A percentile compares a stretch with the other conserved stretches of the same genome.
These are phyloP conservation scores for Pomacea canaliculata DNA, from an alignment of 2,888 invertebrate genomes.

Conservation along the genomic window DNA sequence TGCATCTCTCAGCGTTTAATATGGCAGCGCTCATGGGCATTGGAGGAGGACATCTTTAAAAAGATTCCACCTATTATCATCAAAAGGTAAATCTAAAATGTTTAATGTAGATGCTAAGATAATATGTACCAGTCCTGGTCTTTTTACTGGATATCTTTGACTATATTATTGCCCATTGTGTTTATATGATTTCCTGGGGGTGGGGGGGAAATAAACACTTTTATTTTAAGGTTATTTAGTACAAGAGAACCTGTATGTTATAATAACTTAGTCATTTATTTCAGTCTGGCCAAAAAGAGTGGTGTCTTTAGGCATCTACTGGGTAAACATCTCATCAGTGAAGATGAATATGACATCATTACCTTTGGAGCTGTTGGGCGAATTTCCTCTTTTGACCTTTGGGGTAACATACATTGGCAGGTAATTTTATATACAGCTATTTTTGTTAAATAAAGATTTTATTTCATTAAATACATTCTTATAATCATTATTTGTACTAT, in stretches of 20 bases:
- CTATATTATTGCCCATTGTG: no score
- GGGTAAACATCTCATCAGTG: constrained; percentile 58
- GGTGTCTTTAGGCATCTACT: constrained; percentile 60
- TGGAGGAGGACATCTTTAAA: constrained; percentile 57
- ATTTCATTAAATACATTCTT: background rate
- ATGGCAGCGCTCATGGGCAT: constrained; percentile 55
- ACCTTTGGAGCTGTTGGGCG: constrained; percentile 59
- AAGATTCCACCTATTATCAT: constrained; percentile 60
- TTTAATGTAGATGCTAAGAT: no score
- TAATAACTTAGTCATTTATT: background rate
- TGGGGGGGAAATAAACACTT: no score
- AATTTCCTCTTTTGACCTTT: constrained; percentile 59
- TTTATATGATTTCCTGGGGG: no score
- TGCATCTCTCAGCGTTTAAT: constrained; percentile 56
- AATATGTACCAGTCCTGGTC: no score
- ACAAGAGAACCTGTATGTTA: no score
- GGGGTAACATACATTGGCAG: constrained; percentile 66
- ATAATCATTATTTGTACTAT: no score
- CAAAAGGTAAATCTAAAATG: constrained; percentile 46
- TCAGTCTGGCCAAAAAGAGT: constrained; percentile 55
- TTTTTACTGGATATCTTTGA: no score
- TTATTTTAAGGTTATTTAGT: no score
- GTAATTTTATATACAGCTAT: constrained; percentile 35
- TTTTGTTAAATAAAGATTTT: background rate
- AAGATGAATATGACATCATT: constrained; percentile 58